Conservation (phyloP, 2,113 vertebrate genomes). For the Antennarius striatus region DNA sequence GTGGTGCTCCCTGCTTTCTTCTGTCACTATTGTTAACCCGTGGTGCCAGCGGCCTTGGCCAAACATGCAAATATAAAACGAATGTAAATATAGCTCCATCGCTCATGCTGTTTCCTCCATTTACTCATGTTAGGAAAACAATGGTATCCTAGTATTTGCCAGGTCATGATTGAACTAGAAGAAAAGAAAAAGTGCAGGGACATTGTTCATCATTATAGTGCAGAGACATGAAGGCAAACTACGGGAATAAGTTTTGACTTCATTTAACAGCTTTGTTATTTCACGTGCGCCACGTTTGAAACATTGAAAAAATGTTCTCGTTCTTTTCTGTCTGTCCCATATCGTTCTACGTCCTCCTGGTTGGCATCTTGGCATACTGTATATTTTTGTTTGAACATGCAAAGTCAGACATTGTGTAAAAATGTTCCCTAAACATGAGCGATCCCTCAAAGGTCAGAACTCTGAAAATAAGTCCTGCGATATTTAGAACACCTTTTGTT, state of each 20-base stretch:
- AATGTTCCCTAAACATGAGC: slow-evolving; percentile 69
- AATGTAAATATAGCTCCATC: slow-evolving; percentile 70
- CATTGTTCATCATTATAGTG: slow-evolving; percentile 12
- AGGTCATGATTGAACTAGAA: slow-evolving; percentile 36
- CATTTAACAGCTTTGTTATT: background rate
- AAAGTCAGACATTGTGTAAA: slow-evolving; percentile 58
- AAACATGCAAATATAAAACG: slow-evolving; percentile 60
- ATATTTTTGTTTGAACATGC: slow-evolving; percentile 14
- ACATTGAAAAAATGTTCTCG: background rate
- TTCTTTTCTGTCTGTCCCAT: slow-evolving; percentile 16
- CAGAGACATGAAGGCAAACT: background rate
- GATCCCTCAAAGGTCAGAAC: slow-evolving; percentile 63
- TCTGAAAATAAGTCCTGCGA: slow-evolving; percentile 66
- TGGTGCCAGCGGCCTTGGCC: slow-evolving; percentile 49
- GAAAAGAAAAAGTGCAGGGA: slow-evolving; percentile 27
- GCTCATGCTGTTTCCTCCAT: slow-evolving; percentile 70
- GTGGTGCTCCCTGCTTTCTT: background rate
- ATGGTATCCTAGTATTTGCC: slow-evolving; percentile 72
- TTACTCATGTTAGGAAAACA: slow-evolving; percentile 70
- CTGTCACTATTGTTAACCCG: slow-evolving; percentile 29
- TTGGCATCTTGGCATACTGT: background rate
- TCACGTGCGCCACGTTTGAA: background rate
- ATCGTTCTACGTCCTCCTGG: background rate
- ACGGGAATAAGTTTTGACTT: too few species aligned
- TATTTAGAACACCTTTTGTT: slow-evolving; percentile 69